Base-by-base conservation (phyloP, 2,113 vertebrate genomes). In the Microtus oregoni region DNA sequence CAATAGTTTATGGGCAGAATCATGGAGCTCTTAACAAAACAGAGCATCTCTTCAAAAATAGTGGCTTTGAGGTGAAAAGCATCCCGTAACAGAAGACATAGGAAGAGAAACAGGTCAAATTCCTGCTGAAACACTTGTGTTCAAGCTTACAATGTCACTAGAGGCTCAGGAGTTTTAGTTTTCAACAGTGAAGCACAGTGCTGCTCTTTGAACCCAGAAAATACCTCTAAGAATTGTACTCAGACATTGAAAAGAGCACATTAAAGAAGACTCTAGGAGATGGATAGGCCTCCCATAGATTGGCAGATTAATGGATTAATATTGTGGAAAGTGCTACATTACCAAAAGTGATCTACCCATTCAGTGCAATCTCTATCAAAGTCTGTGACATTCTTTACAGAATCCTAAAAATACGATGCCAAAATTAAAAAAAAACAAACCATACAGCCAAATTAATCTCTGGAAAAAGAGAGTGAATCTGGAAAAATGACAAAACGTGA, bases 141-240 rank as follows among this genome's bases (percentile, higher is more conserved):
- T 92, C 70, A 35, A 75, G 44, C 38, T 92, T 47, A 58, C 50
- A 50, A 86, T 92, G 92, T 92, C 86, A 78, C 50, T 68, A 68
- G 52, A 93, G 19, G 1, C 15, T 88, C 6, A 26, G 47, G 38
- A 89, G 63, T 77, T 93, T 95, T 77, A 14, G 61, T 86, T 77
- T 94, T 38, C 41, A 15, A 20, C 88, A 44, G 52, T 75, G 44
- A 82, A 92, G n/a, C 17, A 78, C 47, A 78, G 7, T 86, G 38
- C 35, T 91, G 35, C 68, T 92, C 63, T 93, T 94, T 70, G 61
- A 94, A 95, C 58, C 76, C 24, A 73, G 50, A 96, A 82, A 93
- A 86, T 76, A n/a, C n/a, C 87, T 82, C 17, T 61, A 61, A 63
- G 68, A 89, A 52, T 70, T 73, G 8, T 41, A 88, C 35, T 58